phyloP scores from a whole-genome alignment of 1,140 invertebrate genomes.

The Drosophila paulistorum region DNA sequence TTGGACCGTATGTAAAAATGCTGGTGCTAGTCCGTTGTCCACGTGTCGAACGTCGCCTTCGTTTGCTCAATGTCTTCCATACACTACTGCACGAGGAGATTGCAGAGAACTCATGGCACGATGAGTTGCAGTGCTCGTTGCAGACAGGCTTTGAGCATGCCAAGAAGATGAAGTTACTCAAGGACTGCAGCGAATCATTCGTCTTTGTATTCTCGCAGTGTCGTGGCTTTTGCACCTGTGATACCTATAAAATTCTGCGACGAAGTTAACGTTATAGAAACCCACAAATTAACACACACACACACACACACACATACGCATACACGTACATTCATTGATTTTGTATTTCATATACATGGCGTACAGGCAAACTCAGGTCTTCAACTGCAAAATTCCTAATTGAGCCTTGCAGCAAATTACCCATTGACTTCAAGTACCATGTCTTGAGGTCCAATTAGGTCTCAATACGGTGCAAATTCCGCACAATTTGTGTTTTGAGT shows the following conservation, averaged over 20 bases:
- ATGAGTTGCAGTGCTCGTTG: conserved; percentile 57
- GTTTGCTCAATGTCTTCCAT: conserved; percentile 56
- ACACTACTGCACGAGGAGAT: conserved; percentile 55
- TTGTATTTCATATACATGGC: background rate
- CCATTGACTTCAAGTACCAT: conserved; percentile 5
- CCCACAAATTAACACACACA: background rate
- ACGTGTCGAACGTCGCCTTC: conserved; percentile 49
- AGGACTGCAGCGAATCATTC: conserved; percentile 51
- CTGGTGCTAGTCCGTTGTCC: conserved; percentile 54
- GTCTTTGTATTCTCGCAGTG: conserved; percentile 63
- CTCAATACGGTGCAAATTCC: conserved; percentile 12
- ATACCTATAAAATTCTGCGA: conserved; percentile 54
- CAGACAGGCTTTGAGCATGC: conserved; percentile 44
- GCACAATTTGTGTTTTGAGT: conserved; percentile 8
- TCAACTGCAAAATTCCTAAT: background rate
- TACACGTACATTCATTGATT: background rate
- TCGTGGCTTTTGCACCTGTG: conserved; percentile 63
- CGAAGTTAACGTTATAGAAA: conserved; percentile 22
- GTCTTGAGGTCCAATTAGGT: conserved; percentile 12
- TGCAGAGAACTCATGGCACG: conserved; percentile 53
- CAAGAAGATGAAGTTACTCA: conserved; percentile 25
- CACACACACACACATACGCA: background rate
- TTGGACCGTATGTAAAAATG: conserved; percentile 56
- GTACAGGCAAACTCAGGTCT: background rate
- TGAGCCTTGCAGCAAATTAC: conserved; percentile 9